phyloP scores from a whole-genome alignment of 2,113 vertebrate species.

The Atlantisia rogersi region DNA sequence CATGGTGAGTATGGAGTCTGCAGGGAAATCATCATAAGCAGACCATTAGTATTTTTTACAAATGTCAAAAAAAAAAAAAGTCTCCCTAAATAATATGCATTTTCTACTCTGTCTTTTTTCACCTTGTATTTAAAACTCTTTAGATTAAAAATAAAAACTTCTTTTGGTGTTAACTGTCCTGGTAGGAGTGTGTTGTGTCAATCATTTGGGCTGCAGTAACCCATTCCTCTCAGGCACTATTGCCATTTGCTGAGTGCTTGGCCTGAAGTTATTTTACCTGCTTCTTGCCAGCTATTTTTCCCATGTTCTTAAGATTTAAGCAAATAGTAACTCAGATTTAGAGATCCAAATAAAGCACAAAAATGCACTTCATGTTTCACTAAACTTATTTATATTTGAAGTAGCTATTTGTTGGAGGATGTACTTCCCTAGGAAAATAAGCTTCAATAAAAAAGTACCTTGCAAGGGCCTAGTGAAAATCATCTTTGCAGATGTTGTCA shows the following conservation, averaged over 20 bases:
- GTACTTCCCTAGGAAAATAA: background rate
- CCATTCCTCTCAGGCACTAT: accelerated
- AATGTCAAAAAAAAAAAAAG: constrained; percentile 40
- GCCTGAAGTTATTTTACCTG: background rate
- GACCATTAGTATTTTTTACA: constrained; percentile 64
- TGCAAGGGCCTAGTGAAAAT: background rate
- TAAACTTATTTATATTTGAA: background rate
- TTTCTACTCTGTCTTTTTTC: background rate
- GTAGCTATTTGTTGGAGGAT: background rate
- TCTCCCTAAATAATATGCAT: background rate
- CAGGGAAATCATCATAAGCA: constrained; percentile 55
- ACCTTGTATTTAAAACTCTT: background rate
- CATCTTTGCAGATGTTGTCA: background rate
- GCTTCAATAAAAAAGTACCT: background rate
- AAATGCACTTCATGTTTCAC: background rate
- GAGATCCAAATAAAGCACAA: background rate
- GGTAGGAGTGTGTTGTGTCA: background rate
- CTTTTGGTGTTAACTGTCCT: background rate
- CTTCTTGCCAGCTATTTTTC: background rate
- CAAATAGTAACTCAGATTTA: background rate
- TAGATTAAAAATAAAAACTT: background rate
- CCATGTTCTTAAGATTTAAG: background rate
- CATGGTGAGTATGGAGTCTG: constrained; percentile 66
- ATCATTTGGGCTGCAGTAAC: background rate
- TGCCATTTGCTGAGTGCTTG: background rate